Percentiles rank a stretch among this genome's conserved stretches.
phyloP scores from a whole-genome alignment of 2,888 invertebrate species.

The Melipona beecheii region DNA sequence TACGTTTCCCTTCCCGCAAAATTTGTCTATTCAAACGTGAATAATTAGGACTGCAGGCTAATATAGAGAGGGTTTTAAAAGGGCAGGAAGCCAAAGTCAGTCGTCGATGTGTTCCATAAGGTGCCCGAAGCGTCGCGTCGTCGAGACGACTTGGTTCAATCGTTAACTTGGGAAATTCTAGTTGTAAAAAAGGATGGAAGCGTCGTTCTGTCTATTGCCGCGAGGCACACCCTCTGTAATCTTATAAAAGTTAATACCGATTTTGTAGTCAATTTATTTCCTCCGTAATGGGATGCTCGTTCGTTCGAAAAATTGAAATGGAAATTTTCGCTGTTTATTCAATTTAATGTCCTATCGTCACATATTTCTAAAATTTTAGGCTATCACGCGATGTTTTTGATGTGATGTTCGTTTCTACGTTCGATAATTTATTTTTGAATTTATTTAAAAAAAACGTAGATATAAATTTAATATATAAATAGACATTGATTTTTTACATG shows the following conservation, averaged over 20 bases:
- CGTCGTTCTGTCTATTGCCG: conserved; percentile 2
- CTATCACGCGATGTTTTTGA: no score
- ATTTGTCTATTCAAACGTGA: conserved; percentile 30
- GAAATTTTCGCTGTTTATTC: conserved; percentile 15
- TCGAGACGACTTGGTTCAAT: conserved; percentile 22
- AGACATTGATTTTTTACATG: no score
- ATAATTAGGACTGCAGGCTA: conserved; percentile 32
- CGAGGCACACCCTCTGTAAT: conserved; percentile 26
- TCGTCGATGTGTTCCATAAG: conserved; percentile 39
- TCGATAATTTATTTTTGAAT: neutral
- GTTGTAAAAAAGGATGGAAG: conserved; percentile 38
- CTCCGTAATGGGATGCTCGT: conserved; percentile 19
- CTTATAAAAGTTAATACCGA: conserved; percentile 39
- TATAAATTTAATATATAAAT: no score
- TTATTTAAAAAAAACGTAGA: neutral
- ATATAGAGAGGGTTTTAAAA: conserved; percentile 35
- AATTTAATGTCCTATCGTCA: neutral
- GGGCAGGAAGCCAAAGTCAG: conserved; percentile 52
- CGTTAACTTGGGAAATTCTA: conserved; percentile 37
- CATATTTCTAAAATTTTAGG: no score
- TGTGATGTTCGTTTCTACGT: no score
- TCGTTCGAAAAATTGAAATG: conserved; percentile 29
- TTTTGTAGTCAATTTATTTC: conserved; percentile 27
- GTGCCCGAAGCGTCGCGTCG: conserved; percentile 33
- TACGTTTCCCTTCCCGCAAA: neutral